Evolutionary conservation across 2,113 vertebrate species (phyloP).

Genomic region (Ptilonorhynchus violaceus): DNA sequence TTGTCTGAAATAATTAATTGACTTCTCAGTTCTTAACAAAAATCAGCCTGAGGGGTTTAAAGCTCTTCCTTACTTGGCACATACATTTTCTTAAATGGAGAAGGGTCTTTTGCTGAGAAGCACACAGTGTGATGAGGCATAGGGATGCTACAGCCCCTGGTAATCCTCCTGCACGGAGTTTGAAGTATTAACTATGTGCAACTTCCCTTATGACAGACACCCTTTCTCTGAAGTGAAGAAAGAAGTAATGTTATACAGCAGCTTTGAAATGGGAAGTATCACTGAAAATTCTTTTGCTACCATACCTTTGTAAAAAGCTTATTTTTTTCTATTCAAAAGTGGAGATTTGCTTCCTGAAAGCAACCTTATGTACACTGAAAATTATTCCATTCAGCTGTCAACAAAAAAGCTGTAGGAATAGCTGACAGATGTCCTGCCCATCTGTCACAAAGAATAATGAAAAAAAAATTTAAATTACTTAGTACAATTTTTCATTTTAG

Average conservation of each 20-base stretch:
- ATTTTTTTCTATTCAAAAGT: neutral
- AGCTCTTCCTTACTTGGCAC: neutral
- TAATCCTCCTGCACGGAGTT: neutral
- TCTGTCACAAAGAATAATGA: neutral
- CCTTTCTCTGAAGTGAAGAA: neutral
- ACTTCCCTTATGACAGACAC: neutral
- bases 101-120: neutral
- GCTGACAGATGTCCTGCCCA: constrained; percentile 23
- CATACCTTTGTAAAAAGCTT: neutral
- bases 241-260: neutral
- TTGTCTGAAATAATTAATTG: neutral
- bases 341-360: neutral
- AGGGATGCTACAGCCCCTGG: neutral
- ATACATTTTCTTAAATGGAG: neutral
- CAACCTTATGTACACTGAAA: neutral
- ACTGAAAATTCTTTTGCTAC: neutral
- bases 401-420: neutral
- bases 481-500: neutral
- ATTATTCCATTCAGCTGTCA: neutral
- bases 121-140: neutral
- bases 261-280: neutral
- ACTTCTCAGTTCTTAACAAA: neutral
- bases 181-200: neutral
- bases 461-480: neutral
- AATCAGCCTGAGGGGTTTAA: neutral